Evolutionary conservation across 2,113 vertebrate genomes (phyloP), one percentile per base, ranked within the genome.

Genomic region (Leptobrachium ailaonicum): DNA sequence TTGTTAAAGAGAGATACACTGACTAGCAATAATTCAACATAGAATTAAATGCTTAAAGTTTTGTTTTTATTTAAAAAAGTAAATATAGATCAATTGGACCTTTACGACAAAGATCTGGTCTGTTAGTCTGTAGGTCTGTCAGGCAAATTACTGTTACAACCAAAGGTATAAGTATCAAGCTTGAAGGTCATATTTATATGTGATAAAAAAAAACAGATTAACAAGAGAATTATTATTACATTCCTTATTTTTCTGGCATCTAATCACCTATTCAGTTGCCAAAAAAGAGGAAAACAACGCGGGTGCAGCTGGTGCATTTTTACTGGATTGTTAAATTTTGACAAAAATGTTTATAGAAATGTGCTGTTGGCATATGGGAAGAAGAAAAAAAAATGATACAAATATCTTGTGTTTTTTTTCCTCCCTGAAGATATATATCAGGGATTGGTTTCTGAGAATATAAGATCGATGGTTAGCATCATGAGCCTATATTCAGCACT

Each of bases 351-450:
- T 78, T 78, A 71, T 42, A 71, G 76, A 71, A 42, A 62, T 67
- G 63, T 47, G 70, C 54, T 76, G 41, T 20, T 64, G 45, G 32
- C 75, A 54, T 67, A 76, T 63, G 53, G 47, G 63, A 64, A 64
- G 32, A 50, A 50, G 53, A 47, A 64, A 64, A 64, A 41, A 50
- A 50, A 50, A 50, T 5, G 47, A 50, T 50, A 50, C 47, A 50
- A 50, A 50, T 50, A 50, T 50, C 32, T 70, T 8, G 11, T 68
- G 41, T 68, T 45, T 14, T 44, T 68, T 45, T 14, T 44, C 71
- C 58, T 60, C 69, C 66, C 43, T 41, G 41, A 40, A 71, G 76
- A 72, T 79, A 79, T 79, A 71, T 79, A 72, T 79, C 77, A 79
- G 40, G 69, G 45, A 73, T 73, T 47, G 60, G 70, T 56, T 79